These are phyloP conservation scores for Drosophila multiciliata DNA, from an alignment of 2,888 invertebrate genomes.

Conservation along the genomic window DNA sequence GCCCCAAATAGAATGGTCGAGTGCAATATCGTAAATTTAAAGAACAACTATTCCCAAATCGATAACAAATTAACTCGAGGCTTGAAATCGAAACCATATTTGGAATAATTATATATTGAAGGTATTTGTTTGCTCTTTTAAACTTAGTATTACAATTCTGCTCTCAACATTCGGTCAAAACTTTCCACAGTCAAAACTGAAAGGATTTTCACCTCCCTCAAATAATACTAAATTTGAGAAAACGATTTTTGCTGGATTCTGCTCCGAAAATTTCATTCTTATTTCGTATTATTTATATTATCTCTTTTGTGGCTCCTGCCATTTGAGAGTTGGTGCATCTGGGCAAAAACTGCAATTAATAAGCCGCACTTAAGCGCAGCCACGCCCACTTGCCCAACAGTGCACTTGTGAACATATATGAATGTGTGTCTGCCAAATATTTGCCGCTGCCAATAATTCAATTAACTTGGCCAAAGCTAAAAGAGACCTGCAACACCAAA, in stretches of 20 bases:
- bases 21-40: conserved; percentile 4
- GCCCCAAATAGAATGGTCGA: conserved; percentile 14
- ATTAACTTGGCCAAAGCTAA: conserved; percentile 53
- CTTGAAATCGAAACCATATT: not conserved
- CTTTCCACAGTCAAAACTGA: no score
- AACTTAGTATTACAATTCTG: not conserved
- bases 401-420: conserved; percentile 30
- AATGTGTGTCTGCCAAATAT: conserved; percentile 67
- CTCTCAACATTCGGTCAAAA: not conserved
- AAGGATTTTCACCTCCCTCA: not conserved
- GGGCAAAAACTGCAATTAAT: conserved; percentile 71
- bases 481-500: conserved; percentile 55
- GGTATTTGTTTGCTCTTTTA: not conserved
- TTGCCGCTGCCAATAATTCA: conserved; percentile 78
- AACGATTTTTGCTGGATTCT: not conserved
- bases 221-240: not conserved
- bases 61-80: not conserved
- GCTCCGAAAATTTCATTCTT: not conserved
- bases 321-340: conserved; percentile 36
- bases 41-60: conserved; percentile 4
- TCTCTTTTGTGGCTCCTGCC: conserved; percentile 9
- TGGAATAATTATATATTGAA: not conserved
- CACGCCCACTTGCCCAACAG: conserved; percentile 39
- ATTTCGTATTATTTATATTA: not conserved
- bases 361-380: conserved; percentile 45